phyloP scores from a whole-genome alignment of 2,888 invertebrate species.

The Tetragonisca angustula region DNA sequence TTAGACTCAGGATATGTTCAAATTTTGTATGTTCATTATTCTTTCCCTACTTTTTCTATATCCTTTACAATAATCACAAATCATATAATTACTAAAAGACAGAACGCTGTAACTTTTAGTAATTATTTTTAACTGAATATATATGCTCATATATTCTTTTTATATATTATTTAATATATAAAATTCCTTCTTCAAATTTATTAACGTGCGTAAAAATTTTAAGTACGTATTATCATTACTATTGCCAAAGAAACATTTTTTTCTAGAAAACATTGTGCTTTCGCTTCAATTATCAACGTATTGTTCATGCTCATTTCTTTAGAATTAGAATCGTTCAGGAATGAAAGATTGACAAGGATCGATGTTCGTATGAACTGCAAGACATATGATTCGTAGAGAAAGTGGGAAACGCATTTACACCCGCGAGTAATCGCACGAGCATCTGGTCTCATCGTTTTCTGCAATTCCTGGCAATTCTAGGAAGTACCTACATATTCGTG shows the following conservation, averaged over 20 bases:
- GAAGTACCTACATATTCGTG: not conserved
- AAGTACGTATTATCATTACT: not conserved
- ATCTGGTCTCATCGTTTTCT: slow-evolving; percentile 17
- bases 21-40: not conserved
- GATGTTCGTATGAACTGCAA: slow-evolving; percentile 34
- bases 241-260: not conserved
- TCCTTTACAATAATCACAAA: not conserved
- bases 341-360: slow-evolving; percentile 49
- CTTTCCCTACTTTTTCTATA: not conserved
- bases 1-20: not conserved
- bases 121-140: too few relatives aligned
- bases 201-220: not conserved
- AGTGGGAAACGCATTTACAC: slow-evolving; percentile 70
- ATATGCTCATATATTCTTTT: too few relatives aligned
- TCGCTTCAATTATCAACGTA: slow-evolving; percentile 44
- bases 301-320: not conserved
- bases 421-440: slow-evolving; percentile 53
- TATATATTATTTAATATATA: too few relatives aligned
- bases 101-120: too few relatives aligned
- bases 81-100: not conserved
- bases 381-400: slow-evolving; percentile 65
- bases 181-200: too few relatives aligned
- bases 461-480: slow-evolving; percentile 9
- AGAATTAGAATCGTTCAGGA: slow-evolving; percentile 34
- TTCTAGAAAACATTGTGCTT: slow-evolving; percentile 32